A percentile compares a stretch with the other conserved stretches of the same genome.
Conservation (phyloP, 2,113 vertebrate species). For the Oncorhynchus mykiss region DNA sequence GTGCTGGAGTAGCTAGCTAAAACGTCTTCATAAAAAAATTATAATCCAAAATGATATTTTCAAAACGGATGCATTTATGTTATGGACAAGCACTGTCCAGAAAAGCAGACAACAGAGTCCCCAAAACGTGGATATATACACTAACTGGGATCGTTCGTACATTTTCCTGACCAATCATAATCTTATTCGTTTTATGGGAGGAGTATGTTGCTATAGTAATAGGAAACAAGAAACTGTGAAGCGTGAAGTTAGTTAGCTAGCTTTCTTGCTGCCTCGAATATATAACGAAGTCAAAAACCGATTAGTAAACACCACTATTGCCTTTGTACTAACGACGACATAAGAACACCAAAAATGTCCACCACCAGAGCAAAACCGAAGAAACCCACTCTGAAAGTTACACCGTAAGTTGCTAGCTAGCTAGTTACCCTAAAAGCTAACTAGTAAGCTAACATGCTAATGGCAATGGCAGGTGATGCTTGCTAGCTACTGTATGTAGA, state of each 20-base stretch:
- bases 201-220: slow-evolving; percentile 43
- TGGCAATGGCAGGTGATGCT: neutral
- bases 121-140: neutral
- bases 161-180: neutral
- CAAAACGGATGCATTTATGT: too few species aligned
- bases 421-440: neutral
- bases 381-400: slow-evolving; percentile 39
- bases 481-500: neutral
- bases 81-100: too few species aligned
- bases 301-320: too few species aligned
- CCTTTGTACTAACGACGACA: neutral
- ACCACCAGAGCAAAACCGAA: slow-evolving; percentile 22
- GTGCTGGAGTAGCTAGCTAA: slow-evolving; percentile 30
- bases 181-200: neutral
- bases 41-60: too few species aligned
- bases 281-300: too few species aligned
- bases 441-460: neutral
- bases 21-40: too few species aligned
- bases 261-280: too few species aligned
- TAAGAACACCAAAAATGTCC: slow-evolving; percentile 32
- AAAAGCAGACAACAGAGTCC: neutral
- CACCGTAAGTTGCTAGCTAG: slow-evolving; percentile 43
- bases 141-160: neutral
- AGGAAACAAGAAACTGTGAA: slow-evolving; percentile 19
- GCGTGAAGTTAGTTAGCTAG: too few species aligned